phyloP scores from a whole-genome alignment of 2,797 vertebrate species.

The Bovichtus variegatus region DNA sequence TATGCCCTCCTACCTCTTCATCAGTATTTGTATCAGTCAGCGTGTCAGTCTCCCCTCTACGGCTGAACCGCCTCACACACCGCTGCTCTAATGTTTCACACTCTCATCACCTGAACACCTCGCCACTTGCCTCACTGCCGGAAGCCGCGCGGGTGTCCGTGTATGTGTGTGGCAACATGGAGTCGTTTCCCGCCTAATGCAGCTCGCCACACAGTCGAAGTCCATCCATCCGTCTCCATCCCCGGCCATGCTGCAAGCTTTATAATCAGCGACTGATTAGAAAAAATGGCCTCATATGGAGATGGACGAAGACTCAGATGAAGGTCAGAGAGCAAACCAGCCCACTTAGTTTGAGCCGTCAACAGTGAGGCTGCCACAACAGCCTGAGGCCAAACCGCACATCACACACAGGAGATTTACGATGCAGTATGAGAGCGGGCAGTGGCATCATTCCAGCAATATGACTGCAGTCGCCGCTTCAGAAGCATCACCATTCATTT shows the following conservation, averaged over 20 bases:
- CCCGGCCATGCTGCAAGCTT: constrained; percentile 40
- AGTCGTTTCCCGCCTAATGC: constrained; percentile 30
- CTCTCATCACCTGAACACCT: constrained; percentile 45
- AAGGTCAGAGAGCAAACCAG: constrained; percentile 72
- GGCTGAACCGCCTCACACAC: constrained; percentile 46
- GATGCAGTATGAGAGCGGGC: constrained; percentile 11
- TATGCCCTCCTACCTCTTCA: constrained; percentile 60
- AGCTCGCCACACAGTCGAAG: constrained; percentile 11
- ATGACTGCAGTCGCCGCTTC: constrained; percentile 28
- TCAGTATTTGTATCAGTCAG: constrained; percentile 59
- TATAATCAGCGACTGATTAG: constrained; percentile 72
- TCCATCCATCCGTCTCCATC: constrained; percentile 63
- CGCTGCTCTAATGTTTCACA: constrained; percentile 53
- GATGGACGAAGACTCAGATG: constrained; percentile 64
- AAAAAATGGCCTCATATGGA: constrained; percentile 67
- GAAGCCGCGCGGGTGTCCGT: constrained; percentile 9
- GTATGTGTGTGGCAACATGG: constrained; percentile 23
- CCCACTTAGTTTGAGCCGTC: constrained; percentile 69
- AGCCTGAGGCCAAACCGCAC: constrained; percentile 44
- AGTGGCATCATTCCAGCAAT: constrained; percentile 24
- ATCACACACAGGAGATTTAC: constrained; percentile 49
- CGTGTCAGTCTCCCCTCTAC: constrained; percentile 50
- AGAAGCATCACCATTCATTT: constrained; percentile 39
- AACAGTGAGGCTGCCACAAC: constrained; percentile 42
- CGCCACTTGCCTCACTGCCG: constrained; percentile 47